phyloP scores from a whole-genome alignment of 2,888 invertebrate genomes.

The Eristalis arbustorum region DNA sequence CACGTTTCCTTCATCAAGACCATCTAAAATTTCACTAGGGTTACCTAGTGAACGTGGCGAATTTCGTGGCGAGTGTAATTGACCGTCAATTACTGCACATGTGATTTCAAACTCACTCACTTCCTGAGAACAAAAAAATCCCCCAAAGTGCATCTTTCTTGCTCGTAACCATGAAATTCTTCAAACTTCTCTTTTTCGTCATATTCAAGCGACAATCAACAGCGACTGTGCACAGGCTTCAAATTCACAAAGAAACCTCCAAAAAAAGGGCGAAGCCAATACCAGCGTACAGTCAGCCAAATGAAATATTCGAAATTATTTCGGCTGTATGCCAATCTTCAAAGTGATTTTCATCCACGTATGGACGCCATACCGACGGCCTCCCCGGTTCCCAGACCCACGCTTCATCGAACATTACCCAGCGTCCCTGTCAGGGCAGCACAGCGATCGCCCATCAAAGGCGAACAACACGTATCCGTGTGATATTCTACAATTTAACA shows the following conservation, averaged over 20 bases:
- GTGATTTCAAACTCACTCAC: no score
- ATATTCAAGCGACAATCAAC: neutral
- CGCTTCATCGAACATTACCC: constrained; percentile 23
- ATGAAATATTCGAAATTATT: constrained; percentile 65
- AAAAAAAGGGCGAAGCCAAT: constrained; percentile 6
- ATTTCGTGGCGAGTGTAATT: no score
- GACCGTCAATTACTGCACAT: no score
- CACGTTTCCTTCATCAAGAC: no score
- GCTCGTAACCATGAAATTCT: no score
- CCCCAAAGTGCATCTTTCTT: no score
- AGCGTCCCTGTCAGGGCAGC: neutral
- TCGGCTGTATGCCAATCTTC: constrained; percentile 50
- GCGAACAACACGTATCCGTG: constrained; percentile 44
- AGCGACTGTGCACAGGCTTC: no score
- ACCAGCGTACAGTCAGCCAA: constrained; percentile 23
- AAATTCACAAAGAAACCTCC: neutral
- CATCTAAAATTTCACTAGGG: no score
- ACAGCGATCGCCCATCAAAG: constrained; percentile 35
- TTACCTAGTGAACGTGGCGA: no score
- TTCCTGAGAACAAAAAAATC: no score
- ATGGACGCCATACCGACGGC: constrained; percentile 16
- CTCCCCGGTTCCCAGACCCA: constrained; percentile 6
- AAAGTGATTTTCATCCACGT: constrained; percentile 66
- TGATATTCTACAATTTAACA: constrained; percentile 71
- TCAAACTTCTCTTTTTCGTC: no score